These are phyloP conservation scores for Diarsia dahlii DNA, from an alignment of 2,888 invertebrate genomes.

Conservation along the genomic window DNA sequence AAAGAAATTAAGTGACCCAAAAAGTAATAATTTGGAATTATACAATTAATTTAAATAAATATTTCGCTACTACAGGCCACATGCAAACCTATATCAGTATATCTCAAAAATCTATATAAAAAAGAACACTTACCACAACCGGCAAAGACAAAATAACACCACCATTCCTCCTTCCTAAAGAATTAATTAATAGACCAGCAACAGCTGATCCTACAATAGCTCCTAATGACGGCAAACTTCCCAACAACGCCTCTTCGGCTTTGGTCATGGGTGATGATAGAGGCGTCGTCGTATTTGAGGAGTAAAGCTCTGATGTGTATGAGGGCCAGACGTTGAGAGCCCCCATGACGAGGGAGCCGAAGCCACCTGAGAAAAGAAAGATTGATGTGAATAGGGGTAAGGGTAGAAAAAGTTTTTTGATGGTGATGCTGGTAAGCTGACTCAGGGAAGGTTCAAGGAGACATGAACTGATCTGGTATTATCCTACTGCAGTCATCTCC, in stretches of 20 bases:
- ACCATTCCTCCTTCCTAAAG: conserved; percentile 89
- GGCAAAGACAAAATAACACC: conserved; percentile 89
- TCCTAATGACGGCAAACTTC: conserved; percentile 89
- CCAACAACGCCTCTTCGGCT: conserved; percentile 88
- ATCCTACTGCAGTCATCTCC: background rate
- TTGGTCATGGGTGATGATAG: conserved; percentile 85
- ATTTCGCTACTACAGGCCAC: no score
- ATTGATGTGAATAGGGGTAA: background rate
- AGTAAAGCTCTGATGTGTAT: conserved; percentile 86
- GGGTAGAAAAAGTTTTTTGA: background rate
- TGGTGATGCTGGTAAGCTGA: background rate
- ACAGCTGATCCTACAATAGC: conserved; percentile 87
- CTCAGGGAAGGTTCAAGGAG: background rate
- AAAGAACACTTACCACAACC: conserved; percentile 76
- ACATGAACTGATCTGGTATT: background rate
- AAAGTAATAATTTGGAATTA: no score
- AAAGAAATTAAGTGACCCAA: no score
- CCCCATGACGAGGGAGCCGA: conserved; percentile 78
- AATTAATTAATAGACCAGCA: conserved; percentile 86
- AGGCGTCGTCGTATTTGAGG: conserved; percentile 82
- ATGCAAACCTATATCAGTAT: no score
- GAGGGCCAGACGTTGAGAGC: conserved; percentile 91
- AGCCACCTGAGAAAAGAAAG: conserved; percentile 72
- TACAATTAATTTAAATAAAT: no score
- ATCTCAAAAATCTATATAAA: background rate